These are phyloP conservation scores for Aphyosemion australe DNA, from an alignment of 2,113 vertebrate species.

Conservation along the genomic window DNA sequence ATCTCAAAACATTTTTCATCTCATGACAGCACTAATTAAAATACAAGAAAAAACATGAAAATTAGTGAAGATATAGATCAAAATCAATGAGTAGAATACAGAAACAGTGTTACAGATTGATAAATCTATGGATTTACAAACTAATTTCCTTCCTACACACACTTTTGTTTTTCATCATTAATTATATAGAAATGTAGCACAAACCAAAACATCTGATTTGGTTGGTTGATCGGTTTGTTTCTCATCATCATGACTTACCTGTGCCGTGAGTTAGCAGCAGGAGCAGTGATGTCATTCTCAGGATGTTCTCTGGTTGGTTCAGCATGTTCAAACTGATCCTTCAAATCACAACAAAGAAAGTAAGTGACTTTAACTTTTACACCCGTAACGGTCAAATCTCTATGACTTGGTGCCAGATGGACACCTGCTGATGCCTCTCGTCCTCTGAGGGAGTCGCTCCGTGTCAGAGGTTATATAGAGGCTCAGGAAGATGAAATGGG, in stretches of 20 bases:
- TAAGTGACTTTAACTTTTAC: too few species aligned
- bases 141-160: too few species aligned
- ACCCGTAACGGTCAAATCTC: not conserved
- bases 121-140: too few species aligned
- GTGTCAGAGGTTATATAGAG: conserved; percentile 66
- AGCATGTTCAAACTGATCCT: conserved; percentile 28
- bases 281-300: conserved; percentile 28
- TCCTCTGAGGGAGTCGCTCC: conserved; percentile 1
- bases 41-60: too few species aligned
- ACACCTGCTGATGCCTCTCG: conserved; percentile 13
- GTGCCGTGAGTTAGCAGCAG: conserved; percentile 20
- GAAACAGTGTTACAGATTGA: too few species aligned
- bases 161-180: not conserved
- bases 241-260: conserved; percentile 54
- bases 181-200: not conserved
- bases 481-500: conserved; percentile 25
- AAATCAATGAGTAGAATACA: too few species aligned
- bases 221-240: not conserved
- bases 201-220: not conserved
- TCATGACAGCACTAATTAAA: too few species aligned
- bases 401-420: not conserved
- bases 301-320: conserved; percentile 26
- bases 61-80: too few species aligned
- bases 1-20: too few species aligned
- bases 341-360: not conserved